Base-by-base conservation (phyloP, 2,888 invertebrate genomes). In the Tolmerus cingulatus region DNA sequence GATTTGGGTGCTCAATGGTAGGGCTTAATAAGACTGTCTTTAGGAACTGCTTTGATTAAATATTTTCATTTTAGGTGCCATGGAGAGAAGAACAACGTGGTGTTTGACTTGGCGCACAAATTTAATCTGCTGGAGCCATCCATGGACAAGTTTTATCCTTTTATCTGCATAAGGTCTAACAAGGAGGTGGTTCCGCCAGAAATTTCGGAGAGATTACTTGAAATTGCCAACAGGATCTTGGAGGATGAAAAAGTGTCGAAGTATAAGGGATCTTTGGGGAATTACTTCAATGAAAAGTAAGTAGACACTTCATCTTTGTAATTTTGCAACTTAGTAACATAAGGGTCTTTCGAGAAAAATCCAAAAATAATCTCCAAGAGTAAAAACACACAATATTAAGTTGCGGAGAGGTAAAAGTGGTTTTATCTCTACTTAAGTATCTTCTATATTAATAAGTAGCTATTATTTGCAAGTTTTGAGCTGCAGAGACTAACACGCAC, bases 1-100 rank as follows among this genome's bases (percentile, higher is more conserved):
- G 97, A 97, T 91, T 90, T 96, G 82, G 97, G 97, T 0, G 97
- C 96, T 77, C 96, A 97, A 89, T 97, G 96, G 96, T 95, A 87
- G 14, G 30, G 12, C 14, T n/a, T 7, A 51, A n/a, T n/a, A 1
- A 5, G 5, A 51, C 5, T 51, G 51, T 7, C 5, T 1, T 51
- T n/a, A 1, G 51, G 1, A 5, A n/a, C 19, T 51, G n/a, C 1
- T n/a, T 0, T 16, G n/a, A 51, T 55, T 66, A 12, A 23, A 8
- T 27, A 23, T 66, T 9, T 19, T 19, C 78, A 82, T 14, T 46
- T 85, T 74, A 94, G 94, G 94, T 94, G 96, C 87, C 96, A 96
- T 89, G 96, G 96, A 0, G 95, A 96, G 90, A 92, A 94, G 90
- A 93, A 93, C 78, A 95, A 96, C 91, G 90, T 94, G 34, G 94